Evolutionary conservation across 1,140 invertebrate species (phyloP), one percentile per base, ranked within the genome.

Genomic region (Solen grandis): DNA sequence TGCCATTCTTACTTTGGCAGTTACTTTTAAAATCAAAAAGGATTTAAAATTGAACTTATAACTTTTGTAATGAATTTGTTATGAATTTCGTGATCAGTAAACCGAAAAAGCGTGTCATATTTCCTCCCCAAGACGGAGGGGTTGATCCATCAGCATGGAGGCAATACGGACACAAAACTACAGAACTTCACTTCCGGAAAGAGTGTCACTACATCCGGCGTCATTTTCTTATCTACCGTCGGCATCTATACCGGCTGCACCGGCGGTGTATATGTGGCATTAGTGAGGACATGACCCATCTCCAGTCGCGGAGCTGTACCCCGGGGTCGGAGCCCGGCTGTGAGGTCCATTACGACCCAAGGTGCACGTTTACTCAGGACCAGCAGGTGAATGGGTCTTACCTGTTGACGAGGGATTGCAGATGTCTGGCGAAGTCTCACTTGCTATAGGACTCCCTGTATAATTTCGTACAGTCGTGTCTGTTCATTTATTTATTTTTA

Each of bases 141-240:
- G n/a, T n/a, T n/a, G n/a, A n/a, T n/a, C n/a, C n/a, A n/a, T n/a
- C n/a, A n/a, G n/a, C n/a, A n/a, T n/a, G n/a, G n/a, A n/a, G n/a
- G n/a, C n/a, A n/a, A n/a, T n/a, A n/a, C n/a, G n/a, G n/a, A n/a
- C n/a, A n/a, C n/a, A n/a, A n/a, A n/a, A n/a, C n/a, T 46, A 66
- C 66, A 59, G 70, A 82, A 52, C 38, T 59, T 66, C 73, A 72
- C 68, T 55, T 65, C 16, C 57, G 63, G 27, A 68, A 68, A 52
- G 75, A 78, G 54, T 78, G 75, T 50, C 63, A 52, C 13, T 78
- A 78, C 46, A 60, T 78, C n/a, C 63, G 54, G 16, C 63, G 75
- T 16, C 65, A 65, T 35, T 68, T 78, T 69, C 1, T 78, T 52
- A 36, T 78, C 25, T 78, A 78, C 41, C 31, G 46, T 19, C 75